These are phyloP conservation scores for Thaleichthys pacificus DNA, from an alignment of 2,797 vertebrate species.

Conservation along the genomic window DNA sequence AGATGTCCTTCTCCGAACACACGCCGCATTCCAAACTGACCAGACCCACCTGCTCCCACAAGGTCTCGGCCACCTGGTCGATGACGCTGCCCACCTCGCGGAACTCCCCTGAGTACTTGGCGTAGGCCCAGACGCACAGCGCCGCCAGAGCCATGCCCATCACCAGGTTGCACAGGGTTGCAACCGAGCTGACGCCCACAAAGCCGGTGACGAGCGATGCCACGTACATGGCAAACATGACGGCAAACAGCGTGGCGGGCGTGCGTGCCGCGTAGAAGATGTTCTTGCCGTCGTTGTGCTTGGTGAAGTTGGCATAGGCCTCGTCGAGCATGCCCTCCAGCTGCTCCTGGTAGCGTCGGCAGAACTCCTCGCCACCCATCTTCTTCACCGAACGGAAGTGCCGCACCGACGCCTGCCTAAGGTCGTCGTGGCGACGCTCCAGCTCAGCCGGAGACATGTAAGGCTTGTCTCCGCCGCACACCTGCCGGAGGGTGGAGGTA, in stretches of 20 bases:
- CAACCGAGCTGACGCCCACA: constrained; percentile 84
- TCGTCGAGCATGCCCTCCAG: constrained; percentile 84
- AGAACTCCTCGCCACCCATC: constrained; percentile 88
- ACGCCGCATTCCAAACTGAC: neutral
- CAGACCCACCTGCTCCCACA: constrained; percentile 87
- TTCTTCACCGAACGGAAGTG: constrained; percentile 85
- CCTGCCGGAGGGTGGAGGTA: constrained; percentile 54
- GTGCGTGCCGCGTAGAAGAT: constrained; percentile 90
- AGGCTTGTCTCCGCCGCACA: constrained; percentile 88
- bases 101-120: constrained; percentile 90
- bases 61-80: constrained; percentile 83
- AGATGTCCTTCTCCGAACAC: no score
- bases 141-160: constrained; percentile 82
- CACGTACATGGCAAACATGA: constrained; percentile 88
- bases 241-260: constrained; percentile 84
- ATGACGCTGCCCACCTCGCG: constrained; percentile 86
- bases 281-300: constrained; percentile 92
- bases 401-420: constrained; percentile 73
- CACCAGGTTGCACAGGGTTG: constrained; percentile 81
- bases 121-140: constrained; percentile 86
- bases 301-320: constrained; percentile 85
- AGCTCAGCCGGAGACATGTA: constrained; percentile 86
- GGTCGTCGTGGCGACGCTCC: constrained; percentile 79
- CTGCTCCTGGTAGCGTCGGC: constrained; percentile 84
- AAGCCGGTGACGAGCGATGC: constrained; percentile 86